Evolutionary conservation across 2,888 invertebrate genomes (phyloP), one percentile per base, ranked within the genome.

Genomic region (Argyresthia albistria): DNA sequence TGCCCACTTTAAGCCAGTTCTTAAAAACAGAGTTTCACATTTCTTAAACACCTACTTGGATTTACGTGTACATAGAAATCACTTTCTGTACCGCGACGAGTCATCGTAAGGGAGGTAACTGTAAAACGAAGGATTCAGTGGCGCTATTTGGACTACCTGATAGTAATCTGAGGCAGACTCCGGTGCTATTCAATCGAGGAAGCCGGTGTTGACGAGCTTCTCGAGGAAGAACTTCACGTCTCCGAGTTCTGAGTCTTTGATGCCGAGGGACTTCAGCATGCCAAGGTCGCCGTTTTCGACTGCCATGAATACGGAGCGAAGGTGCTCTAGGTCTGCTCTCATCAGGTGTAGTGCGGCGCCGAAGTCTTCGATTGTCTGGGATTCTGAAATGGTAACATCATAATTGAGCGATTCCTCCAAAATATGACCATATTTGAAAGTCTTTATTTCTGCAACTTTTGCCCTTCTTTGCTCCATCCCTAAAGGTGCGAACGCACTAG

Each of bases 201-300:
- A 97, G 64, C 97, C 97, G 61, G 97, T 97, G 83, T 96, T 96
- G 56, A 97, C 96, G 69, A 97, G 90, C 83, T 97, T 97, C 89
- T 97, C 97, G 69, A 97, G 90, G 90, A 97, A 97, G 89, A 97
- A 97, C 76, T 97, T 97, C 53, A 97, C 97, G 73, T 97, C 97
- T 14, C 97, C 97, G 59, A 97, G 89, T 75, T 97, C 97, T 0
- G 96, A 97, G 79, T 97, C 97, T 83, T 97, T 97, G 80, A 97
- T 97, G 61, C 97, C 97, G 58, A 97, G 90, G 10, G 96, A 96
- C 73, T 97, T 97, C 56, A 97, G 89, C 94, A 97, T 96, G 56
- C 97, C 96, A 57, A 97, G 89, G 76, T 97, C 97, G 11, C 97
- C 97, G 74, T 97, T 97, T 78, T 97, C 97, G 37, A 97, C 97